A percentile compares a stretch with the other conserved stretches of the same genome.
These are phyloP conservation scores for Sarcophaga bullata DNA, from an alignment of 1,140 invertebrate genomes.

Conservation along the genomic window DNA sequence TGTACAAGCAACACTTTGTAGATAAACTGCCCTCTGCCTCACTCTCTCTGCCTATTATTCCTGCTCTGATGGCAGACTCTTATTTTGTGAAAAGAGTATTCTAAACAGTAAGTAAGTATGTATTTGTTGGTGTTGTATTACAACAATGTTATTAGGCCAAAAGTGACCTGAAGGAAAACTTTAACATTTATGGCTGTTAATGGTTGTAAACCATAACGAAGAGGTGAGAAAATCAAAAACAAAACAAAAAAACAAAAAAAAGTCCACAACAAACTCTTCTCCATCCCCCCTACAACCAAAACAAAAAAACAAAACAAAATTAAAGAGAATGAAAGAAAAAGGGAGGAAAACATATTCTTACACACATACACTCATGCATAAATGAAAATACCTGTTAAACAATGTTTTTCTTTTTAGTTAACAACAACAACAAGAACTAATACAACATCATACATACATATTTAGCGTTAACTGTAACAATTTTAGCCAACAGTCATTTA, in stretches of 20 bases:
- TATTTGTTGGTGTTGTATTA: neutral
- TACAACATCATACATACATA: neutral
- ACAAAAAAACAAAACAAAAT: too few relatives aligned
- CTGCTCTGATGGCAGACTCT: too few relatives aligned
- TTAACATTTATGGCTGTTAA: neutral
- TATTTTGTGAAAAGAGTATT: neutral
- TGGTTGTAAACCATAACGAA: neutral
- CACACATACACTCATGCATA: neutral
- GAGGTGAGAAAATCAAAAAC: neutral
- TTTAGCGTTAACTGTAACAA: neutral
- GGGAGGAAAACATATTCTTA: neutral
- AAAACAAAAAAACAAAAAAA: too few relatives aligned
- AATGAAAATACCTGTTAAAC: conserved; percentile 17
- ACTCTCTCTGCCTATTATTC: too few relatives aligned
- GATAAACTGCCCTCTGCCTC: too few relatives aligned
- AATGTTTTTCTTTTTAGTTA: conserved; percentile 2
- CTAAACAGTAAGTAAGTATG: neutral
- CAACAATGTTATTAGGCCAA: conserved; percentile 38
- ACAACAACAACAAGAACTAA: neutral
- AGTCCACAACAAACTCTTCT: too few relatives aligned
- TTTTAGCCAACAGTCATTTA: conserved; percentile 41
- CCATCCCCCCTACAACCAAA: neutral
- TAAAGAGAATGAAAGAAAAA: neutral
- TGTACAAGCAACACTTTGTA: neutral
- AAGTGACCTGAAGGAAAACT: conserved; percentile 25